These are phyloP conservation scores for Halesus radiatus DNA, from an alignment of 1,140 invertebrate genomes.

Conservation along the genomic window DNA sequence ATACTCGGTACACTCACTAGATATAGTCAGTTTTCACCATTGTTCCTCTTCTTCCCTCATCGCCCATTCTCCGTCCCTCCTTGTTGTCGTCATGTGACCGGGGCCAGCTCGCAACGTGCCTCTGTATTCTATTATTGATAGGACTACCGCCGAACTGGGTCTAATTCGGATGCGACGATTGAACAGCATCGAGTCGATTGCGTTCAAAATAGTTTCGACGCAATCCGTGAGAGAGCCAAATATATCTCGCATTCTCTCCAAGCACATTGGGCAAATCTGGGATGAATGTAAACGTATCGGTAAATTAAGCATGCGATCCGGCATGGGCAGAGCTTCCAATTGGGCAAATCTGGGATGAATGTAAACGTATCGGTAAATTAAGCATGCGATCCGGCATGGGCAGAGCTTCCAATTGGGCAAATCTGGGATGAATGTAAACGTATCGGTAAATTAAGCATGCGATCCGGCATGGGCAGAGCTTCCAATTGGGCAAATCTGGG, in stretches of 20 bases:
- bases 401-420: background rate
- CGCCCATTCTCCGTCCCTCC: background rate
- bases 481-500: background rate
- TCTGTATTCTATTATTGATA: slow-evolving; percentile 18
- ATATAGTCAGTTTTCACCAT: background rate
- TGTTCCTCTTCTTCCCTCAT: slow-evolving; percentile 16
- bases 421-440: background rate
- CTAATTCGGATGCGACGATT: slow-evolving; percentile 25
- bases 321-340: background rate
- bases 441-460: background rate
- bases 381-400: background rate
- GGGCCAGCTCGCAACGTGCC: background rate
- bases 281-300: background rate
- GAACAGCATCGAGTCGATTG: slow-evolving; percentile 12
- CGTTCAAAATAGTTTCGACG: slow-evolving; percentile 36
- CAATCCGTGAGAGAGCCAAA: slow-evolving; percentile 27
- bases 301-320: background rate
- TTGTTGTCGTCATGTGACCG: slow-evolving; percentile 13
- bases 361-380: background rate
- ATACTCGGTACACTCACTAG: background rate
- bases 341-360: background rate
- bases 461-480: background rate
- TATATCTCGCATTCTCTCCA: background rate
- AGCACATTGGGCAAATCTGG: background rate
- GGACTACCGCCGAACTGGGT: slow-evolving; percentile 7